Percentiles rank a stretch among this genome's conserved stretches.
Evolutionary conservation across 2,888 invertebrate genomes (phyloP).

Genomic region (Fragum sueziense): DNA sequence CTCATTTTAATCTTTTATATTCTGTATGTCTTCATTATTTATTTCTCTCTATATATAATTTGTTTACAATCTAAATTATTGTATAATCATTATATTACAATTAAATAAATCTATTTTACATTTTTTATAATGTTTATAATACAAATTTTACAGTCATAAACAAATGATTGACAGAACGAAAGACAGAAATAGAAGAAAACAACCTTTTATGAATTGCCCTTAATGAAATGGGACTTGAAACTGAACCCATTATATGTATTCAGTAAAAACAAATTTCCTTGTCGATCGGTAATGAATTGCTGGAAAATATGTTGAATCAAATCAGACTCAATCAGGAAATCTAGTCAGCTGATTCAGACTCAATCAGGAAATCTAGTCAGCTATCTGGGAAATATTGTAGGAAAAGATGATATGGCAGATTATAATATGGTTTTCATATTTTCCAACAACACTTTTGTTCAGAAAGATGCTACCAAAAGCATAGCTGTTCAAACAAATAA

Average conservation of each 20-base stretch:
- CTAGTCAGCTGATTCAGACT: background rate
- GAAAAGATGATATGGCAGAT: background rate
- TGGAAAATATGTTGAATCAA: too few relatives aligned
- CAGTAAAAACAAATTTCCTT: background rate
- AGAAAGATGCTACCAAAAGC: background rate
- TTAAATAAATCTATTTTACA: conserved; percentile 15
- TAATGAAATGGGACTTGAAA: too few relatives aligned
- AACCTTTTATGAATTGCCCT: background rate
- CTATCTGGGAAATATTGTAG: background rate
- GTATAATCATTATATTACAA: conserved; percentile 18
- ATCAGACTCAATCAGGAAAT: too few relatives aligned
- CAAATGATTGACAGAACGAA: background rate
- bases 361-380: background rate
- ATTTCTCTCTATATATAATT: background rate
- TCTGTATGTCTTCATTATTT: background rate
- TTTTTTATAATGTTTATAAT: conserved; percentile 3
- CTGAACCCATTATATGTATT: too few relatives aligned
- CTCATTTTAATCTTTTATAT: background rate
- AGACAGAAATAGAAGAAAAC: background rate
- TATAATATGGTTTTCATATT: background rate
- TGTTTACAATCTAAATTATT: conserved; percentile 8
- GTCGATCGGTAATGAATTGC: background rate
- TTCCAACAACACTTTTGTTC: background rate
- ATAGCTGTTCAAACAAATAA: background rate
- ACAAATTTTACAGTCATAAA: background rate